Conservation (phyloP, 2,113 vertebrate species). For the Scalopus aquaticus region DNA sequence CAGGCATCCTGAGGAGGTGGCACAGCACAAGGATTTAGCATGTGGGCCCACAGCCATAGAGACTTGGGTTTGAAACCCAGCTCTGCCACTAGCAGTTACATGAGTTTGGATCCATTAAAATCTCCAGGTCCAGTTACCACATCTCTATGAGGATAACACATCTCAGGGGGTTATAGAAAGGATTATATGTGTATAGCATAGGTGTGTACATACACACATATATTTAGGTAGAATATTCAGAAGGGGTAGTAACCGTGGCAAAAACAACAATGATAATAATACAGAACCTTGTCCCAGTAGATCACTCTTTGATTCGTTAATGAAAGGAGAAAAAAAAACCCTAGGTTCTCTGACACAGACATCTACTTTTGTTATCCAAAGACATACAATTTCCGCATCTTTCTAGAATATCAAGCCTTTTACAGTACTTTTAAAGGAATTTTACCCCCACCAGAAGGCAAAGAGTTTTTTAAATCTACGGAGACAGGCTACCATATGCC, state of each 20-base stretch:
- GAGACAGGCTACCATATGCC: not conserved
- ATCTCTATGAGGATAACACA: not conserved
- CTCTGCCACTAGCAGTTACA: not conserved
- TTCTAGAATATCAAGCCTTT: not conserved
- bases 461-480: not conserved
- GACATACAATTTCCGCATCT: not conserved
- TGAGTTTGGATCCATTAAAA: not conserved
- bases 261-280: not conserved
- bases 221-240: not conserved
- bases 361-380: not conserved
- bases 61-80: not conserved
- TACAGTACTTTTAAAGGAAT: not conserved
- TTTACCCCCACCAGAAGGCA: not conserved
- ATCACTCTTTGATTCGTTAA: not conserved
- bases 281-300: not conserved
- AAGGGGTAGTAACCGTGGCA: not conserved
- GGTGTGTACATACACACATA: rapidly evolving
- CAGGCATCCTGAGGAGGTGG: too few species aligned
- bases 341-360: not conserved
- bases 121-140: not conserved
- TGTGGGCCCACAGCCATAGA: not conserved
- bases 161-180: not conserved
- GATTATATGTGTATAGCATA: not conserved
- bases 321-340: not conserved
- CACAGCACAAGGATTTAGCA: not conserved